A percentile compares a stretch with the other conserved stretches of the same genome.
These are phyloP conservation scores for Bursaphelenchus mucronatus DNA, from an alignment of 1,140 invertebrate species.

Conservation along the genomic window DNA sequence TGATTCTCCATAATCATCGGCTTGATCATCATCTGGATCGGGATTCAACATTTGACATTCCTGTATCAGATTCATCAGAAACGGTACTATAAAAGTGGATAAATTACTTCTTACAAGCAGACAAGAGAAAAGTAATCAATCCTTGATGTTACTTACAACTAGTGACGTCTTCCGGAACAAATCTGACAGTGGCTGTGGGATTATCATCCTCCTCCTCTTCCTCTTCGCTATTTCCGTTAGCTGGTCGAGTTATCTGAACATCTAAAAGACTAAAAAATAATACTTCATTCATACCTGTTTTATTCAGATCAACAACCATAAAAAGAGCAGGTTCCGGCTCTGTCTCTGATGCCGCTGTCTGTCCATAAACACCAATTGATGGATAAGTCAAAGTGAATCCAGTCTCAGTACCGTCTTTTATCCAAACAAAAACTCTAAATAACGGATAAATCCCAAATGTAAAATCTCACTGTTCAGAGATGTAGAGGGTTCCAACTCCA, in stretches of 20 bases:
- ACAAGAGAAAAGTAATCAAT: background rate
- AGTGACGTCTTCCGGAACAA: slow-evolving; percentile 19
- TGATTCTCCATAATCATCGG: background rate
- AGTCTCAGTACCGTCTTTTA: background rate
- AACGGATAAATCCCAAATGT: background rate
- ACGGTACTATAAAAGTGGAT: slow-evolving; percentile 9
- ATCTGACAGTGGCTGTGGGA: slow-evolving; percentile 18
- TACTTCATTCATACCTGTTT: slow-evolving; percentile 14
- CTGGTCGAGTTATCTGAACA: slow-evolving; percentile 9
- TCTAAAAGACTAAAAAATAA: slow-evolving; percentile 20
- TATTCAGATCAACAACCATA: slow-evolving; percentile 26
- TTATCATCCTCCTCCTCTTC: slow-evolving; percentile 21
- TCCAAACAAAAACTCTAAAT: slow-evolving; percentile 23
- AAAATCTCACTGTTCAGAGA: slow-evolving; percentile 24
- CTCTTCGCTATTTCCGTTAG: slow-evolving; percentile 14
- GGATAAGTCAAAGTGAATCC: slow-evolving; percentile 23
- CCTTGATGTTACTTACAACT: background rate
- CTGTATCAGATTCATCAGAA: slow-evolving; percentile 21
- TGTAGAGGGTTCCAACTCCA: slow-evolving; percentile 27
- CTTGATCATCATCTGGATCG: slow-evolving; percentile 23
- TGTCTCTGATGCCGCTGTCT: background rate
- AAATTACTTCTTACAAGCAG: slow-evolving; percentile 14
- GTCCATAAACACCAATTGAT: slow-evolving; percentile 26
- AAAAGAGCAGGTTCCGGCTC: slow-evolving; percentile 18
- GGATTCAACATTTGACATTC: slow-evolving; percentile 24